Evolutionary conservation across 2,113 vertebrate species (phyloP).

Genomic region (Anguilla japonica): DNA sequence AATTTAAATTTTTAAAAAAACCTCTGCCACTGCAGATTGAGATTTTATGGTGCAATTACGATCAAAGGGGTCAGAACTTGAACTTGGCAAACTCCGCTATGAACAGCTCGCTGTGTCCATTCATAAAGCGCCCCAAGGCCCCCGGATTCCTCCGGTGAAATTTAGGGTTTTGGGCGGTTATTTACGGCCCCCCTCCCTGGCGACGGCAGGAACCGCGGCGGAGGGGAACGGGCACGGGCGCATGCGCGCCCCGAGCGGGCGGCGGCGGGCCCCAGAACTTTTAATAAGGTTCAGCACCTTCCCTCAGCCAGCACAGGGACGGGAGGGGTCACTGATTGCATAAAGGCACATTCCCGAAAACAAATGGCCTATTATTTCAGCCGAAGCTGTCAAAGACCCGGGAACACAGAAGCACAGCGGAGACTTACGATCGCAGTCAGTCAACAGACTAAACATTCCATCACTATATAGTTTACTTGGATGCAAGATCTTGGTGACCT

Average conservation of each 20-base stretch:
- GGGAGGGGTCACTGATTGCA: slow-evolving; percentile 40
- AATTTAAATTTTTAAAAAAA: neutral
- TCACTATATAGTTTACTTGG: slow-evolving; percentile 63
- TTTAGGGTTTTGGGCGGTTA: neutral
- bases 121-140: neutral
- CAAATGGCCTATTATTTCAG: slow-evolving; percentile 68
- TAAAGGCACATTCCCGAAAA: slow-evolving; percentile 49
- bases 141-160: neutral
- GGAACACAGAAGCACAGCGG: slow-evolving; percentile 47
- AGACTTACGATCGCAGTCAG: slow-evolving; percentile 71
- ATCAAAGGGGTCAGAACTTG: slow-evolving; percentile 2
- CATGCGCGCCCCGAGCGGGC: neutral
- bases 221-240: neutral
- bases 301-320: slow-evolving; percentile 20
- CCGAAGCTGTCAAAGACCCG: slow-evolving; percentile 55
- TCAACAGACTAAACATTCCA: slow-evolving; percentile 68
- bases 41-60: neutral
- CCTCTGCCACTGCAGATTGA: neutral
- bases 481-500: slow-evolving; percentile 59
- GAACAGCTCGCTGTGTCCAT: neutral
- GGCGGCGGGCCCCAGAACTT: slow-evolving; percentile 12
- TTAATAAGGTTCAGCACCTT: slow-evolving; percentile 44
- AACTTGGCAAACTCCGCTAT: neutral
- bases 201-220: neutral
- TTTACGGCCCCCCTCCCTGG: neutral